Percentiles rank a stretch among this genome's conserved stretches.
Evolutionary conservation across 2,113 vertebrate genomes (phyloP).

Genomic region (Acanthisitta chloris): DNA sequence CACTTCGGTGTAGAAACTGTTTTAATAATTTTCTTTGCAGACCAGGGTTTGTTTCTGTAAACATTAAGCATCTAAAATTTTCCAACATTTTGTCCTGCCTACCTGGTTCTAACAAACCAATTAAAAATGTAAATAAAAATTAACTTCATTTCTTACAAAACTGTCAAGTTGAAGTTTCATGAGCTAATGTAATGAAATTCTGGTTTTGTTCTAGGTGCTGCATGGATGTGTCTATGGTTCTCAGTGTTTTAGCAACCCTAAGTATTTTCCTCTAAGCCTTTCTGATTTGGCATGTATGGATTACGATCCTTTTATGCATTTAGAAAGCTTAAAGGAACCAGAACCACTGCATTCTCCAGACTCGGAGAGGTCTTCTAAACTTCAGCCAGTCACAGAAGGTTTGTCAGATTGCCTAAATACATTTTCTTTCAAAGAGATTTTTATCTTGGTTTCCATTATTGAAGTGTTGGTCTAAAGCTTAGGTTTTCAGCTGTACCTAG

Average conservation of each 20-base stretch:
- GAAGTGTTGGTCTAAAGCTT: background rate
- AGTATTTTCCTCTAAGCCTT: conserved; percentile 92
- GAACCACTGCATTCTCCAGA: conserved; percentile 98
- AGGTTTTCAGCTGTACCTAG: background rate
- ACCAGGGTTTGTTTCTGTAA: background rate
- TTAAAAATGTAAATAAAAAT: background rate
- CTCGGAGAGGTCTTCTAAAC: conserved; percentile 93
- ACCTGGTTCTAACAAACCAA: background rate
- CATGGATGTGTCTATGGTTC: conserved; percentile 97
- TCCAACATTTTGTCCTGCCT: background rate
- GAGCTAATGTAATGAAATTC: background rate
- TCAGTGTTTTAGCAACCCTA: conserved; percentile 92
- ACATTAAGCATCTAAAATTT: background rate
- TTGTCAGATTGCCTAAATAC: conserved; percentile 27
- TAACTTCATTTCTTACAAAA: background rate
- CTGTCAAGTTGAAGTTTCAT: background rate
- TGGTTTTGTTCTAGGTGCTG: conserved; percentile 80
- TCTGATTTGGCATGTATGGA: conserved; percentile 91
- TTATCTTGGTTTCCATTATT: background rate
- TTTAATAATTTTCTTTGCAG: background rate
- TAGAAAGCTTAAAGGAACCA: conserved; percentile 93
- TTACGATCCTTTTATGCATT: conserved; percentile 93
- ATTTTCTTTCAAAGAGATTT: background rate
- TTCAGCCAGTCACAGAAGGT: conserved; percentile 97
- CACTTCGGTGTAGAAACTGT: background rate